These are phyloP conservation scores for Sternarchorhynchus goeldii DNA, from an alignment of 2,797 vertebrate species.

Conservation along the genomic window DNA sequence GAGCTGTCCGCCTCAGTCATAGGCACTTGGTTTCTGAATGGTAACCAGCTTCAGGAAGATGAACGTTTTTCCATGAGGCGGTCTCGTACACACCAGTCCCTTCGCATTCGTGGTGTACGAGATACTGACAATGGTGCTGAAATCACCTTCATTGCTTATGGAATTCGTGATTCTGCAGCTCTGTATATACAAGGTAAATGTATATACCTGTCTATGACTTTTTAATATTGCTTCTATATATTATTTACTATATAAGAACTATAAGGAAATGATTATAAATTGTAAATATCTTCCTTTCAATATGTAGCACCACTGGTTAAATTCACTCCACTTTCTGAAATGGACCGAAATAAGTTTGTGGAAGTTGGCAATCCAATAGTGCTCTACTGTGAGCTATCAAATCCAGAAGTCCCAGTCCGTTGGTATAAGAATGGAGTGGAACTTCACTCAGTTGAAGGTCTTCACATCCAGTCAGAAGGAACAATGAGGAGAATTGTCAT, in stretches of 20 bases:
- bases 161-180: constrained; percentile 83
- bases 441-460: constrained; percentile 74
- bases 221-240: not conserved
- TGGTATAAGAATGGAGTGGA: constrained; percentile 83
- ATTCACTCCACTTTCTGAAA: constrained; percentile 79
- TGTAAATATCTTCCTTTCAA: constrained; percentile 32
- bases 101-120: constrained; percentile 78
- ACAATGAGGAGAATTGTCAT: constrained; percentile 83
- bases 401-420: constrained; percentile 74
- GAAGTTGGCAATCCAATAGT: constrained; percentile 82
- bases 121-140: constrained; percentile 82
- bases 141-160: constrained; percentile 86
- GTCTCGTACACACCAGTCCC: constrained; percentile 79
- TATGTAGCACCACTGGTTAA: constrained; percentile 80
- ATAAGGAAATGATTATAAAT: not conserved
- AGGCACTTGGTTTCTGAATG: constrained; percentile 88
- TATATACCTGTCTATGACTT: constrained; percentile 58
- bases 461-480: constrained; percentile 81
- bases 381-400: constrained; percentile 82
- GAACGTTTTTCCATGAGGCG: constrained; percentile 74
- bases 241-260: constrained; percentile 8
- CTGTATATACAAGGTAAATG: constrained; percentile 89
- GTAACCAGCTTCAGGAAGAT: constrained; percentile 77
- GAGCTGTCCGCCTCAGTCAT: constrained; percentile 86
- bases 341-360: constrained; percentile 84